phyloP scores from a whole-genome alignment of 1,140 invertebrate species.

The Drosophila eugracilis region DNA sequence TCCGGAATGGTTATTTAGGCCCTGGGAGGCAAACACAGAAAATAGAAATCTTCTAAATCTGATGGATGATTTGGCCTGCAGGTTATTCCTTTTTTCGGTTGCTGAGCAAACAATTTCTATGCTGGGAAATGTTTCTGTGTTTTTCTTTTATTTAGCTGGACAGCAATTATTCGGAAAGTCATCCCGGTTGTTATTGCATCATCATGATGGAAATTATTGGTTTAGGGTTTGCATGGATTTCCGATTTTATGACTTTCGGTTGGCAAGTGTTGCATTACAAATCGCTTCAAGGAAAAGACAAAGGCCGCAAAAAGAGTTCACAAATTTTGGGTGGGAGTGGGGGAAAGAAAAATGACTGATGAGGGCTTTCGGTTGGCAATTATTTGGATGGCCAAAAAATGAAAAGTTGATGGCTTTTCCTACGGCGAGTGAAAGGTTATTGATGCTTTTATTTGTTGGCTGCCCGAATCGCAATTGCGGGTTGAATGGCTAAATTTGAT shows the following conservation, averaged over 20 bases:
- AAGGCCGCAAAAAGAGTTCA: constrained; percentile 35
- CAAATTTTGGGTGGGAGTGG: not conserved
- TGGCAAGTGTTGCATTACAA: constrained; percentile 56
- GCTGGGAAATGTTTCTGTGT: not conserved
- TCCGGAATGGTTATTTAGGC: constrained; percentile 37
- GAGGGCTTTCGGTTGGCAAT: constrained; percentile 42
- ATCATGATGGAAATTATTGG: constrained; percentile 50
- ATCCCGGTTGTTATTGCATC: constrained; percentile 43
- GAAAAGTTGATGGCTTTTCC: constrained; percentile 40
- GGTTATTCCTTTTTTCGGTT: constrained; percentile 31
- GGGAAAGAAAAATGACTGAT: constrained; percentile 37
- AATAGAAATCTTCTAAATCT: constrained; percentile 22
- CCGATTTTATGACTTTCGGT: constrained; percentile 39
- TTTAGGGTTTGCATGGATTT: constrained; percentile 34
- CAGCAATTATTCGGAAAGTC: constrained; percentile 41
- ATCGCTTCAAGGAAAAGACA: constrained; percentile 29
- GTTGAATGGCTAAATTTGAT: constrained; percentile 44
- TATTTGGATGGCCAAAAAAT: constrained; percentile 45
- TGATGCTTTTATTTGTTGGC: constrained; percentile 38
- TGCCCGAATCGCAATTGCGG: constrained; percentile 29
- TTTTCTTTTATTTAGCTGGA: not conserved
- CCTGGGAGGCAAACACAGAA: constrained; percentile 12
- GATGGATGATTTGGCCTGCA: constrained; percentile 25
- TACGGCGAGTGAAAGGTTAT: constrained; percentile 49
- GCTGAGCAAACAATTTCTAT: constrained; percentile 41